These are phyloP conservation scores for Chymomyza caudatula DNA, from an alignment of 2,888 invertebrate species.

Conservation along the genomic window DNA sequence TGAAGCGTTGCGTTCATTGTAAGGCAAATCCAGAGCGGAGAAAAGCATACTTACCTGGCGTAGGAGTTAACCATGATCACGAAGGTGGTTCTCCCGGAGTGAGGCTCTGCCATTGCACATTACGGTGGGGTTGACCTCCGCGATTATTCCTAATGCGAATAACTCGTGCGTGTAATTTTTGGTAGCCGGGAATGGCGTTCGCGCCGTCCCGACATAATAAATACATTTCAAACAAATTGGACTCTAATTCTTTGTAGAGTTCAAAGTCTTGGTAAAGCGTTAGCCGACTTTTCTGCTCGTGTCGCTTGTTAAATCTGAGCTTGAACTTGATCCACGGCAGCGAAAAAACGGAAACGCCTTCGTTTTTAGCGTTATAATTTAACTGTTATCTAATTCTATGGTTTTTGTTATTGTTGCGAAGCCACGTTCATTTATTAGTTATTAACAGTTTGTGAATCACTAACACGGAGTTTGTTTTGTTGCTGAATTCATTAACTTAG, in stretches of 20 bases:
- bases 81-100: conserved; percentile 65
- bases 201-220: conserved; percentile 55
- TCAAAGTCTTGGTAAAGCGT: background rate
- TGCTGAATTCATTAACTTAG: conserved; percentile 56
- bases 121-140: conserved; percentile 65
- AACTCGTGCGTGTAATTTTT: conserved; percentile 68
- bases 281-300: background rate
- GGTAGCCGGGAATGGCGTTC: conserved; percentile 67
- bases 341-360: background rate
- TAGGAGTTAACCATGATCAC: conserved; percentile 68
- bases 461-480: conserved; percentile 36
- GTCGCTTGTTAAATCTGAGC: background rate
- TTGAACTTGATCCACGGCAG: background rate
- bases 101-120: conserved; percentile 64
- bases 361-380: background rate
- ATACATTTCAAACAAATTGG: conserved; percentile 32
- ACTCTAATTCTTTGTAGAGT: background rate
- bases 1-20: background rate
- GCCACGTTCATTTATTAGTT: conserved; percentile 57
- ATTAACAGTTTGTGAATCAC: conserved; percentile 55
- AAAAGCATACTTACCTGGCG: conserved; percentile 63
- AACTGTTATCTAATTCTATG: background rate
- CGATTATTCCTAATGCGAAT: conserved; percentile 70
- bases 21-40: background rate
- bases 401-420: conserved; percentile 36